A percentile compares a stretch with the other conserved stretches of the same genome.
phyloP scores from a whole-genome alignment of 2,888 invertebrate genomes.

The Macaria liturata region DNA sequence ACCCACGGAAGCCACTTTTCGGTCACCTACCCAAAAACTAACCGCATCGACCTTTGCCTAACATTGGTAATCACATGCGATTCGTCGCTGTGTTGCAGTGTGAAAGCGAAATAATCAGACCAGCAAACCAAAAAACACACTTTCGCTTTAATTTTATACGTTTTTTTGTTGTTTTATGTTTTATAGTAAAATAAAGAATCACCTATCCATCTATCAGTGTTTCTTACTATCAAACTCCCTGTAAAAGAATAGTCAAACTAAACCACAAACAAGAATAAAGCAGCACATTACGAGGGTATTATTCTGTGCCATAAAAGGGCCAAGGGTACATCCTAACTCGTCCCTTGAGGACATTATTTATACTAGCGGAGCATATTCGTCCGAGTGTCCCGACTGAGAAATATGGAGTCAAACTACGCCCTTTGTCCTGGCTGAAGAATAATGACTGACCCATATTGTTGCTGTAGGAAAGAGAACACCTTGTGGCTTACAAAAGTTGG shows the following conservation, averaged over 20 bases:
- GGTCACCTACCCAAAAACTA: too few relatives aligned
- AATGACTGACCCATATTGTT: constrained; percentile 53
- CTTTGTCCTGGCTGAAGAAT: constrained; percentile 45
- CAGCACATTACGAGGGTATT: constrained; percentile 47
- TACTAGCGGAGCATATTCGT: constrained; percentile 46
- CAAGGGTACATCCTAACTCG: constrained; percentile 55
- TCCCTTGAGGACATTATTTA: constrained; percentile 64
- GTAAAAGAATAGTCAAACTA: constrained; percentile 7
- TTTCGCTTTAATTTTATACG: too few relatives aligned
- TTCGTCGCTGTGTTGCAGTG: too few relatives aligned
- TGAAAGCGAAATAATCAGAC: too few relatives aligned
- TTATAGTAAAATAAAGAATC: too few relatives aligned
- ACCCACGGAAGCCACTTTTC: too few relatives aligned
- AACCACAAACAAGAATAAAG: constrained; percentile 38
- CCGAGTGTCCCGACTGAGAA: constrained; percentile 48
- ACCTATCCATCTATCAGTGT: too few relatives aligned
- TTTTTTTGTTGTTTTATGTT: too few relatives aligned
- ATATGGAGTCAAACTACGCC: constrained; percentile 44
- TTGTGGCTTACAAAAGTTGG: too few relatives aligned
- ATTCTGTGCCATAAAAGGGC: constrained; percentile 62
- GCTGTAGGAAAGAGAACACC: constrained; percentile 1
- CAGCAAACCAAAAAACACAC: too few relatives aligned
- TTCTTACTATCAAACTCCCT: background rate
- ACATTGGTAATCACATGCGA: too few relatives aligned
- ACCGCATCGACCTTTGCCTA: too few relatives aligned